These are phyloP conservation scores for Cyprinodon diabolis DNA, from an alignment of 2,797 vertebrate species.

Conservation along the genomic window DNA sequence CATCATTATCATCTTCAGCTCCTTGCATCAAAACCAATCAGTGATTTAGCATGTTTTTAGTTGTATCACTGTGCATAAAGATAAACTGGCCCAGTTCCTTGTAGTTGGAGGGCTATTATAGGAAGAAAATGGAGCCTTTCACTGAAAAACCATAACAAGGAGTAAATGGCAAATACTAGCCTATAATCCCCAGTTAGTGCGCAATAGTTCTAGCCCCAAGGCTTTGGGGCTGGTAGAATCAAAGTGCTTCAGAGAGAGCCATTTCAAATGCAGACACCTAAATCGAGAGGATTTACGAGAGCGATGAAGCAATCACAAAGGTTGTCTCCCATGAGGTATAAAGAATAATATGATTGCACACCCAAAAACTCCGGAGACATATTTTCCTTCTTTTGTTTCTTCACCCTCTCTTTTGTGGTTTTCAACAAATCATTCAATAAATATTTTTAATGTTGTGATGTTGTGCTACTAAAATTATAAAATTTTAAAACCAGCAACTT, in stretches of 20 bases:
- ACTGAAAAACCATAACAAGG: slow-evolving; percentile 68
- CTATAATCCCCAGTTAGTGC: slow-evolving; percentile 74
- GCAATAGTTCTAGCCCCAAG: slow-evolving; percentile 63
- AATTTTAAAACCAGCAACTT: not conserved
- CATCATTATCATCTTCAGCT: slow-evolving; percentile 59
- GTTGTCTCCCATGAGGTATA: slow-evolving; percentile 50
- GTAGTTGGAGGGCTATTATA: slow-evolving; percentile 51
- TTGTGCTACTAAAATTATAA: not conserved
- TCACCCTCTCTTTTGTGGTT: not conserved
- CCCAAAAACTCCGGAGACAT: slow-evolving; percentile 50
- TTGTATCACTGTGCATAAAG: slow-evolving; percentile 53
- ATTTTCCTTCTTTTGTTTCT: slow-evolving; percentile 43
- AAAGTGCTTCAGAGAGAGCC: slow-evolving; percentile 64
- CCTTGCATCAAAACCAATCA: slow-evolving; percentile 66
- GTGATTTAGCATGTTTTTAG: slow-evolving; percentile 66
- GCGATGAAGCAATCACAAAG: slow-evolving; percentile 69
- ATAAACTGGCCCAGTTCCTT: slow-evolving; percentile 34
- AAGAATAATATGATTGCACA: slow-evolving; percentile 57
- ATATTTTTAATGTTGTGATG: not conserved
- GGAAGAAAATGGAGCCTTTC: slow-evolving; percentile 57
- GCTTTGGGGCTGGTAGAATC: slow-evolving; percentile 62
- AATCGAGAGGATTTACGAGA: slow-evolving; percentile 73
- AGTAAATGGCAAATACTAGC: slow-evolving; percentile 71
- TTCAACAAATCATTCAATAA: not conserved
- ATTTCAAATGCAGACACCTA: slow-evolving; percentile 72